Evolutionary conservation across 2,888 invertebrate genomes (phyloP), one percentile per base, ranked within the genome.

Genomic region (Margaritifera margaritifera): DNA sequence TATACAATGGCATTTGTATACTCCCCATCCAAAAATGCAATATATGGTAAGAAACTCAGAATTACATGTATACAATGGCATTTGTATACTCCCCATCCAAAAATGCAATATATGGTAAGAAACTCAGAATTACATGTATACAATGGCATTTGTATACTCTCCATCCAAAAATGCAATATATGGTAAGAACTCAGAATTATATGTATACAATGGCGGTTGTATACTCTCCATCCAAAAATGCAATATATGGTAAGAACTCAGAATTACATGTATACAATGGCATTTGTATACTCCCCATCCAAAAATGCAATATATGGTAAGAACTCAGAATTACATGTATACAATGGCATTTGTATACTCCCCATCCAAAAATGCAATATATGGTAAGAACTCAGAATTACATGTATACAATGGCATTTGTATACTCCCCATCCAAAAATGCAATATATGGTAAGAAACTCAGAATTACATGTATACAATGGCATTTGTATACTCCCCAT

Each of bases 1-100:
- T 97, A 95, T 90, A 94, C 95, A 11, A 94, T 98, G 94, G 96
- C 97, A 22, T 98, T 96, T 90, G 94, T 98, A 62, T 98, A 97
- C 90, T 95, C 97, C 0, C 97, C 98, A 0, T 86, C 94, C 42
- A 93, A 92, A 71, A 94, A 94, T 81, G 94, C 95, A 77, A 91
- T 94, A 62, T 95, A n/a, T n/a, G n/a, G n/a, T n/a, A n/a, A n/a
- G n/a, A n/a, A n/a, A n/a, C n/a, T n/a, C n/a, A n/a, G n/a, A n/a
- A n/a, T n/a, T 97, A 98, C 90, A 90, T 98, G 78, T 97, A 95
- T 90, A 94, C 95, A 11, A 94, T 98, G 94, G 96, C 97, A 22
- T 98, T 96, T 90, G 94, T 98, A 62, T 98, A 97, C 90, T 95
- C 97, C 0, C 97, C 98, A 0, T 86, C 94, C 42, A 93, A 92